phyloP scores from a whole-genome alignment of 2,888 invertebrate genomes.

The Diaprepes abbreviatus region DNA sequence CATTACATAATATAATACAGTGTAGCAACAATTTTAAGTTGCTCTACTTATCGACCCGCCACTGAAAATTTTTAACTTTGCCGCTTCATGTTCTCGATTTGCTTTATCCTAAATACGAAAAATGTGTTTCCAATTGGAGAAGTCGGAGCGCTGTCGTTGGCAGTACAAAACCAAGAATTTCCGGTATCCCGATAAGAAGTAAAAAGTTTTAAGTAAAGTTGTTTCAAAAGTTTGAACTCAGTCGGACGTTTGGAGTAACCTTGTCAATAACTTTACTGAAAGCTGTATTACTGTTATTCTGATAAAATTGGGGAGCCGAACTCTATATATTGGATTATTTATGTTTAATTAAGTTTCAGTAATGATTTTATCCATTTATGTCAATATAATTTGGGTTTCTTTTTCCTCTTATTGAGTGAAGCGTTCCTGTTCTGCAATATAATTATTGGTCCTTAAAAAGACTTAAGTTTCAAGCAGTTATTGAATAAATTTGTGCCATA shows the following conservation, averaged over 20 bases:
- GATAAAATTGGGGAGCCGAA: not conserved
- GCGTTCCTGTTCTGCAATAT: too few species aligned
- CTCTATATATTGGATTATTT: not conserved
- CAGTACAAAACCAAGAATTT: slow-evolving; percentile 6
- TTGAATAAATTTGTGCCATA: too few species aligned
- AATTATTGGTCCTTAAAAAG: too few species aligned
- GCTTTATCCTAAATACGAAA: not conserved
- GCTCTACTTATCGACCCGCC: not conserved
- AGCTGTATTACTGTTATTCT: slow-evolving; percentile 28
- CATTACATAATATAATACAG: too few species aligned
- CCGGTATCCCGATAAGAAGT: not conserved
- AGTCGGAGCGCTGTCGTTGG: slow-evolving; percentile 4
- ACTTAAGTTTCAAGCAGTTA: too few species aligned
- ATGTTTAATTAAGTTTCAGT: not conserved
- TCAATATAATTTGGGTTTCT: not conserved
- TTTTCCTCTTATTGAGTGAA: too few species aligned
- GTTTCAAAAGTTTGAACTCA: not conserved
- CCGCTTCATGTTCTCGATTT: not conserved
- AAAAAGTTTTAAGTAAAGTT: slow-evolving; percentile 20
- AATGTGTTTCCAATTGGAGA: slow-evolving; percentile 10
- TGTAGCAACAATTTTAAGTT: too few species aligned
- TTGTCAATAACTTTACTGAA: slow-evolving; percentile 36
- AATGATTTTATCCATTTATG: not conserved
- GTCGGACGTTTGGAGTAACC: slow-evolving; percentile 27
- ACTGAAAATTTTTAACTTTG: slow-evolving; percentile 8